phyloP scores from a whole-genome alignment of 2,888 invertebrate genomes.

The Acanthosepion lycidas region DNA sequence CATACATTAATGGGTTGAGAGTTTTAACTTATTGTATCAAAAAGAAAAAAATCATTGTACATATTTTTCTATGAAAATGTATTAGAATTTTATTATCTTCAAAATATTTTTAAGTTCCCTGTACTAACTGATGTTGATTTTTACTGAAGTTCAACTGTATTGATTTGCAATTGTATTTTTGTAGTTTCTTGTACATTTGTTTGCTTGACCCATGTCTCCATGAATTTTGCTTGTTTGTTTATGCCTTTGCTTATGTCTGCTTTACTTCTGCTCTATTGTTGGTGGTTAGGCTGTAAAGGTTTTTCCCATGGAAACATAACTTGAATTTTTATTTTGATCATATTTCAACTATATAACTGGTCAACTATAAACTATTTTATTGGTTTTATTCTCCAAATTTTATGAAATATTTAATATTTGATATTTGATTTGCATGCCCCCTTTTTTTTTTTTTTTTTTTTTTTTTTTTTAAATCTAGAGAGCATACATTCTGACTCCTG shows the following conservation, averaged over 20 bases:
- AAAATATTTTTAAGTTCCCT: background rate
- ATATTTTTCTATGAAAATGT: background rate
- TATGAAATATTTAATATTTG: background rate
- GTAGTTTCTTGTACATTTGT: background rate
- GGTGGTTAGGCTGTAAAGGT: background rate
- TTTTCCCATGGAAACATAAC: background rate
- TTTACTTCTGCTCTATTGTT: background rate
- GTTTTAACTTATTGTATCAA: background rate
- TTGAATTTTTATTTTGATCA: background rate
- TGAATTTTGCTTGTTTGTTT: slow-evolving; percentile 3
- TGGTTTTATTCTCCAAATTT: background rate
- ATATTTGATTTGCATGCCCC: background rate
- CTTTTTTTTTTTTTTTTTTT: too few species aligned
- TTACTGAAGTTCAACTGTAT: background rate
- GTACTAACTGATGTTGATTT: background rate
- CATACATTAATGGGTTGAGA: background rate
- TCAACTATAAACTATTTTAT: background rate
- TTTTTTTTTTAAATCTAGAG: background rate
- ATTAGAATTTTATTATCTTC: background rate
- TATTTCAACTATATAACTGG: background rate
- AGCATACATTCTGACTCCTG: background rate
- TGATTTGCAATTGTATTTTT: background rate
- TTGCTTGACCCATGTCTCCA: background rate
- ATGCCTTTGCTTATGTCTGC: slow-evolving; percentile 16
- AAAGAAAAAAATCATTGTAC: background rate